Evolutionary conservation across 2,888 invertebrate species (phyloP).

Genomic region (Chaetogeoica ovagalla): DNA sequence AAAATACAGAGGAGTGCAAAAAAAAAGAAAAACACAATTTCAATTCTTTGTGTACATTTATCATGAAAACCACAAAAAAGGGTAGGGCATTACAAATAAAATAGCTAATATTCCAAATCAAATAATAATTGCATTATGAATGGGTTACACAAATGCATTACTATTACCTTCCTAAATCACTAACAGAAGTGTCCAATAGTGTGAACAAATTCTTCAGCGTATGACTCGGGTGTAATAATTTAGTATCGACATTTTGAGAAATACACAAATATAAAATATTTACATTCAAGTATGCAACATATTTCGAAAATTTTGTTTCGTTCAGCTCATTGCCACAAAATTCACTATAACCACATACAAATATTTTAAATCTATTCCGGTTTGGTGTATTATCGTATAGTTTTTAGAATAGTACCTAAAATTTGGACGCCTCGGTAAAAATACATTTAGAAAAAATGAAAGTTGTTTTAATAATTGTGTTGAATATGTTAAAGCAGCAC

Average conservation of each 20-base stretch:
- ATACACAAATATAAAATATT: conserved; percentile 79
- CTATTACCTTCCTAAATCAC: conserved; percentile 73
- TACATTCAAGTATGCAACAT: conserved; percentile 77
- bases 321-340: conserved; percentile 75
- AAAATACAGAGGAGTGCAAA: no score
- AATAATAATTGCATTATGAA: background rate
- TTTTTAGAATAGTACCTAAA: conserved; percentile 63
- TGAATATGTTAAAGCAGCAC: conserved; percentile 81
- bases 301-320: conserved; percentile 72
- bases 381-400: background rate
- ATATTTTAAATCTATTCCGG: background rate
- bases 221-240: conserved; percentile 56
- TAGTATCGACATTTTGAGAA: conserved; percentile 72
- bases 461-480: conserved; percentile 82
- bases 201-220: conserved; percentile 74
- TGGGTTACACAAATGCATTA: background rate
- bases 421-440: conserved; percentile 74
- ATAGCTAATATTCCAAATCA: background rate
- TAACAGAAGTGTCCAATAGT: conserved; percentile 68
- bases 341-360: conserved; percentile 65
- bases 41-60: background rate
- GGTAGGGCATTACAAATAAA: background rate
- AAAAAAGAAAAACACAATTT: no score
- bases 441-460: conserved; percentile 80
- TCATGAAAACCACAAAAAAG: background rate